Evolutionary conservation across 2,888 invertebrate species (phyloP), one percentile per base, ranked within the genome.

Genomic region (Pterostichus madidus): DNA sequence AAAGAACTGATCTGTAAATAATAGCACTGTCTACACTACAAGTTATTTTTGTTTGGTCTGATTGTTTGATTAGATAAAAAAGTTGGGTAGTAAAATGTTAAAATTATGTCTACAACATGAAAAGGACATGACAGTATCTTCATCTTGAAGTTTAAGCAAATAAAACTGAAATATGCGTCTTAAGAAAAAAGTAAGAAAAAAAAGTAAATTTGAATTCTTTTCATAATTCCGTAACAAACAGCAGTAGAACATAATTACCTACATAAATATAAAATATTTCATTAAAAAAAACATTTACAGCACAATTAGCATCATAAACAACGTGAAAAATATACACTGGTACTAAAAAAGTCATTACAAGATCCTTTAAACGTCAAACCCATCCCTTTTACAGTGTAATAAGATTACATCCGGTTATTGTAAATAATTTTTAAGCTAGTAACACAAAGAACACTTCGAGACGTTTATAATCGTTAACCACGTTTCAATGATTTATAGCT

Each of bases 1-100:
- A 71, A 71, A 46, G 68, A 71, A 71, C 68, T 71, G 68, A 71
- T 71, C 68, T 71, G 68, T 71, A 71, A 71, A 71, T 71, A 71
- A 71, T 71, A 71, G 17, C 44, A 39, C 68, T 44, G 44, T 71
- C 44, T 17, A 71, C 64, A 31, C 32, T 32, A 32, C 32, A 64
- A 64, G 32, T 64, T 71, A 13, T 44, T 64, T n/a, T 64, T 71
- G 15, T 71, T 64, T 64, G 64, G 39, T 32, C 64, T 17, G 68
- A 71, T 71, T 71, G 68, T 71, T 44, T 71, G 68, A 71, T 71
- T 71, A 44, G 68, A 71, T 71, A 44, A 71, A 44, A 44, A 71
- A 71, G 61, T 15, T 61, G 10, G 13, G 68, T 15, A 71, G 17
- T 64, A 64, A 64, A 64, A 64, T 32, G 35, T 31, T 64, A 35